Percentiles rank a stretch among this genome's conserved stretches.
Conservation (phyloP, 2,797 vertebrate genomes). For the Molossus alvarezi region DNA sequence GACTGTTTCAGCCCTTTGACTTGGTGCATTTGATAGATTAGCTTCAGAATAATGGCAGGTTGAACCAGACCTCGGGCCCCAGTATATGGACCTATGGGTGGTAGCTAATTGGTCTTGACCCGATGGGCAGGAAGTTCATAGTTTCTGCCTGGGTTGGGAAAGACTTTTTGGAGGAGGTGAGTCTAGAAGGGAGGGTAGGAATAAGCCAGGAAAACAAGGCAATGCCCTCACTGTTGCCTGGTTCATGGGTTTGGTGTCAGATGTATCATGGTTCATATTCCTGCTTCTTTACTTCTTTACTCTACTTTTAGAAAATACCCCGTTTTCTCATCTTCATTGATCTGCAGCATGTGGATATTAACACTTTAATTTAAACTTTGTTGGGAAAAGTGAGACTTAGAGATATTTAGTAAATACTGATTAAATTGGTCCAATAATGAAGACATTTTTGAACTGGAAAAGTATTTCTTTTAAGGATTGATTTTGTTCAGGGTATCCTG, state of each 20-base stretch:
- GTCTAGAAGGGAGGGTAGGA: neutral
- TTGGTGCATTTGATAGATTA: neutral
- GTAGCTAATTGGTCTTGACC: neutral
- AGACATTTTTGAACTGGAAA: constrained; percentile 6
- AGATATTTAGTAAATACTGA: neutral
- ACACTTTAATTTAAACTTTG: constrained; percentile 28
- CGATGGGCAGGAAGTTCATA: no score
- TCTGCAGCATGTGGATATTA: neutral
- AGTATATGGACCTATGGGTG: neutral
- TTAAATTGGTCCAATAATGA: neutral
- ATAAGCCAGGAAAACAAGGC: neutral
- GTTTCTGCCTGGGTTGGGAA: neutral
- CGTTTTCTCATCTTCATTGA: constrained; percentile 25
- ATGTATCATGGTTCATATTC: neutral
- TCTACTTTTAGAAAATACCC: neutral
- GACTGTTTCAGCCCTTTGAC: neutral
- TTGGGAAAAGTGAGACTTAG: neutral
- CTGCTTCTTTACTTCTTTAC: neutral
- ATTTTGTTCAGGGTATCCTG: neutral
- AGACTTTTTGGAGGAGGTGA: neutral
- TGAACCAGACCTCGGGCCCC: neutral
- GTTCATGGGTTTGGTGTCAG: neutral
- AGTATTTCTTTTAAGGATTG: neutral
- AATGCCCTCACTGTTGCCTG: neutral
- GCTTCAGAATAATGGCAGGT: neutral